Evolutionary conservation across 1,140 invertebrate genomes (phyloP).

Genomic region (Psilanteris sp.): DNA sequence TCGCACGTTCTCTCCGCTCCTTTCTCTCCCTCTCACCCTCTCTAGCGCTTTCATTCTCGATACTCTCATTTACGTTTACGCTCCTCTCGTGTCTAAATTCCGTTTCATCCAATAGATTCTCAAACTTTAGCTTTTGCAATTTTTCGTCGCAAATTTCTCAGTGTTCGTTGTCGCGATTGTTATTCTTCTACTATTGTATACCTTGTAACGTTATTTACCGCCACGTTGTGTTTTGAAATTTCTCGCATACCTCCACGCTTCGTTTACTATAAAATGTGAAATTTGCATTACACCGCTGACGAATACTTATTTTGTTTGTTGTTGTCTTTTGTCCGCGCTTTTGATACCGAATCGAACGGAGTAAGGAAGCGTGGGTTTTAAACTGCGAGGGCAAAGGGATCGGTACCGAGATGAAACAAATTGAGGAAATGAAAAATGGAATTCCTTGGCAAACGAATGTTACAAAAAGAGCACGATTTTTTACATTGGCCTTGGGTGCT

Average conservation of each 20-base stretch:
- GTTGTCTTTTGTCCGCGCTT: slow-evolving; percentile 20
- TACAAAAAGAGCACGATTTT: slow-evolving; percentile 68
- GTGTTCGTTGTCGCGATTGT: slow-evolving; percentile 49
- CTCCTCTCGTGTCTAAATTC: slow-evolving; percentile 31
- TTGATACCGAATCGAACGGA: slow-evolving; percentile 1
- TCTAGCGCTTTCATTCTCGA: slow-evolving; percentile 21
- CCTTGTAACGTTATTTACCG: slow-evolving; percentile 36
- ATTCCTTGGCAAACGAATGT: slow-evolving; percentile 46
- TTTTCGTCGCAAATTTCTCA: slow-evolving; percentile 13
- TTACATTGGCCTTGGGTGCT: slow-evolving; percentile 68
- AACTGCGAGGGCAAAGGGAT: slow-evolving; percentile 18
- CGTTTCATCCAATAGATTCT: slow-evolving; percentile 23
- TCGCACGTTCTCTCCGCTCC: slow-evolving; percentile 19
- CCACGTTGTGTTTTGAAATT: slow-evolving; percentile 15
- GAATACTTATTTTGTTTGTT: slow-evolving; percentile 56
- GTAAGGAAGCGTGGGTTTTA: slow-evolving; percentile 9
- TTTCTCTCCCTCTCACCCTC: slow-evolving; percentile 18
- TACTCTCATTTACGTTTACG: slow-evolving; percentile 32
- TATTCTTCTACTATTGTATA: slow-evolving; percentile 34
- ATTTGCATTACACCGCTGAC: slow-evolving; percentile 71
- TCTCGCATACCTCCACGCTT: slow-evolving; percentile 23
- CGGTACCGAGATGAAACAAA: slow-evolving; percentile 34
- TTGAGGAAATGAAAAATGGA: slow-evolving; percentile 42
- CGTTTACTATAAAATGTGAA: slow-evolving; percentile 36
- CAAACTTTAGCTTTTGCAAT: slow-evolving; percentile 21